A percentile compares a stretch with the other conserved stretches of the same genome.
These are phyloP conservation scores for Molorchus minor DNA, from an alignment of 2,888 invertebrate genomes.

Conservation along the genomic window DNA sequence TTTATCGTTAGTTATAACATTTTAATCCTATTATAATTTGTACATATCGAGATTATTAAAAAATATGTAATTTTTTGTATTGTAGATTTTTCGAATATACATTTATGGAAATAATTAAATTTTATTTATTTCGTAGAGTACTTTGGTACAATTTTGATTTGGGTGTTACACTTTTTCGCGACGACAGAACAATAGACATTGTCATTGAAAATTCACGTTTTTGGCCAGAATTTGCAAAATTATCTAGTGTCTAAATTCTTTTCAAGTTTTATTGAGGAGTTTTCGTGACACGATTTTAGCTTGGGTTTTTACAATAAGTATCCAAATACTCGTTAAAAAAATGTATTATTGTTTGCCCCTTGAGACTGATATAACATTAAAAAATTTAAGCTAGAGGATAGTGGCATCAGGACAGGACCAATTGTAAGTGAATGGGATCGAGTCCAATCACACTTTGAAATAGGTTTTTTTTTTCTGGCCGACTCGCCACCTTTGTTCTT, in stretches of 20 bases:
- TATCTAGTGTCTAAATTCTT: slow-evolving; percentile 29
- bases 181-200: neutral
- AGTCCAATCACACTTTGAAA: slow-evolving; percentile 21
- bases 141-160: no score
- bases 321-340: slow-evolving; percentile 42
- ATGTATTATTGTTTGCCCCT: slow-evolving; percentile 61
- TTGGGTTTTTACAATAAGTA: slow-evolving; percentile 49
- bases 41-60: no score
- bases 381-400: slow-evolving; percentile 49
- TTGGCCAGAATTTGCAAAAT: slow-evolving; percentile 26
- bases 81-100: no score
- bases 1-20: no score
- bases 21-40: no score
- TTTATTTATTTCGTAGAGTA: no score
- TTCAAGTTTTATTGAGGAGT: slow-evolving; percentile 38
- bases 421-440: slow-evolving; percentile 40
- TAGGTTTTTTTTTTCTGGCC: slow-evolving; percentile 41
- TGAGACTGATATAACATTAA: slow-evolving; percentile 62
- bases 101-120: no score
- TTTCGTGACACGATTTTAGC: slow-evolving; percentile 41
- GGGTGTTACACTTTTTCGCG: neutral
- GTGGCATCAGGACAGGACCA: slow-evolving; percentile 53
- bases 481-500: slow-evolving; percentile 14
- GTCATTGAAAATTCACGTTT: slow-evolving; percentile 5
- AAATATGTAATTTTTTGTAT: no score